Base-by-base conservation (phyloP, 2,797 vertebrate genomes). In the Hydrolagus colliei region DNA sequence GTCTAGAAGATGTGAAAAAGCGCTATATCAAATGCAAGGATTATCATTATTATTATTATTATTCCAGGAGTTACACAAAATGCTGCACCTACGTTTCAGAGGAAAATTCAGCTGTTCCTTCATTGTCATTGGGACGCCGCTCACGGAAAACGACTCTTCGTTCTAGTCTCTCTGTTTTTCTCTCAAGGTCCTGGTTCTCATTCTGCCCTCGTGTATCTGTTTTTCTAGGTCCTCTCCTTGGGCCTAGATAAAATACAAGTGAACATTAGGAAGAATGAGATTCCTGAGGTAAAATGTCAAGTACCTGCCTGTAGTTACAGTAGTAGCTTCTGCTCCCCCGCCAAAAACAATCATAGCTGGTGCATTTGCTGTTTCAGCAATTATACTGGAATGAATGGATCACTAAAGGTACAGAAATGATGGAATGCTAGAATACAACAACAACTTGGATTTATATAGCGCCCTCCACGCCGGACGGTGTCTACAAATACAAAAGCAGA, bases 51-150 rank as follows among this genome's bases (percentile, higher is more conserved):
- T 27, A 27, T 27, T 27, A 27, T 27, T 27, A 52, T 52, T 52
- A 3, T 52, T 52, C 41, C 41, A 52, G 41, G 41, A 52, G 41
- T 52, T 52, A 52, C 41, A 52, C 6, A 52, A 3, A 52, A 52
- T 52, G 41, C 3, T 52, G 41, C 41, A 52, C 93, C 0, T 91
- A 97, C 96, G 86, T 95, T 2, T 93, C 90, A 63, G 87, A 59
- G 4, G 91, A 89, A 13, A 91, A 92, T 77, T 95, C 94, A 12
- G 32, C 89, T 75, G 91, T 90, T 72, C 86, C 86, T 86, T 93
- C 91, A 0, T 88, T 89, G 84, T 93, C 90, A 85, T 88, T 91
- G 68, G 89, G 86, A 85, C 86, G 88, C 1, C 89, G 89, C 75
- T 95, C 92, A 63, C 90, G 90, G 85, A 93, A 92, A 75, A 87